Evolutionary conservation across 2,797 vertebrate genomes (phyloP).

Genomic region (Dendrocincla tyrannina): DNA sequence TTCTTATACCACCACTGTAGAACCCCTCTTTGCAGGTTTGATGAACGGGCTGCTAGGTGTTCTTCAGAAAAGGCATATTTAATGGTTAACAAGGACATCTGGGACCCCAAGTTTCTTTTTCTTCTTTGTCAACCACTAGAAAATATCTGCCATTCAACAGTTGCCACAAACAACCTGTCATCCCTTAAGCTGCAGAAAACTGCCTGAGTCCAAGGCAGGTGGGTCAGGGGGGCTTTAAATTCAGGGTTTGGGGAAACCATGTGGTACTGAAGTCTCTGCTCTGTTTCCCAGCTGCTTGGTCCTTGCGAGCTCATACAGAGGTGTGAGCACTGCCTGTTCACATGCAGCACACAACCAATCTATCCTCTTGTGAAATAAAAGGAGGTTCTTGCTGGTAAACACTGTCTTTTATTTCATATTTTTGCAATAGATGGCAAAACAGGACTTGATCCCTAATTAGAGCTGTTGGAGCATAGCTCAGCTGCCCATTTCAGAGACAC

Average conservation of each 20-base stretch:
- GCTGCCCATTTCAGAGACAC: background rate
- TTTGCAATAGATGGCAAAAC: background rate
- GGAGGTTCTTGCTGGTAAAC: background rate
- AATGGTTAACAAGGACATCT: background rate
- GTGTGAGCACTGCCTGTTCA: rapidly evolving
- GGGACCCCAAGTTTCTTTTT: background rate
- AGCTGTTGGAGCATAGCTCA: background rate
- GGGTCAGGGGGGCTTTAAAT: rapidly evolving
- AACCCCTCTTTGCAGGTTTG: background rate
- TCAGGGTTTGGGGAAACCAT: background rate
- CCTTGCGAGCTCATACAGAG: background rate
- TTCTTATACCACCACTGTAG: background rate
- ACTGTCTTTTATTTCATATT: background rate
- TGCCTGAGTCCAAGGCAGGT: background rate
- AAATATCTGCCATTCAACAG: background rate
- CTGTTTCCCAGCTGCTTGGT: background rate
- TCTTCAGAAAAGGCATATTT: background rate
- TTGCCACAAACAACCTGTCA: background rate
- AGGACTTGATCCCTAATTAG: background rate
- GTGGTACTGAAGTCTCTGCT: background rate
- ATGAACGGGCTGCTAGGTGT: constrained; percentile 4
- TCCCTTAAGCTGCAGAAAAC: background rate
- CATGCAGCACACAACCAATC: rapidly evolving
- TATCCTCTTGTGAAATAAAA: background rate
- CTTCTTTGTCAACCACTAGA: background rate